Evolutionary conservation across 2,888 invertebrate genomes (phyloP).

Genomic region (Chloroclysta siterata): DNA sequence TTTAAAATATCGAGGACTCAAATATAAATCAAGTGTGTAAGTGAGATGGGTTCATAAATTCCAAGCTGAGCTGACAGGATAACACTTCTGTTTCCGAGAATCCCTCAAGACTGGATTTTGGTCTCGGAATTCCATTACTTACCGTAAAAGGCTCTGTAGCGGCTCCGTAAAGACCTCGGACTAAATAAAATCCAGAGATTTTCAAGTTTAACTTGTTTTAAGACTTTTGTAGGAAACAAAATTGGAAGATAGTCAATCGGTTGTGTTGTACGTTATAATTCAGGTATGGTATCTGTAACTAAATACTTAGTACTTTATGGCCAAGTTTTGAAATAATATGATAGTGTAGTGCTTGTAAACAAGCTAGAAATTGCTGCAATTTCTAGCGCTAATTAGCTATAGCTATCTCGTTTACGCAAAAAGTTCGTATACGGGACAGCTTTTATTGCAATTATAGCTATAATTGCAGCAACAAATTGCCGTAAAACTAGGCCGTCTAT

Average conservation of each 20-base stretch:
- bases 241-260: conserved; percentile 10
- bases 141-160: conserved; percentile 48
- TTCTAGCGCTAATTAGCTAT: background rate
- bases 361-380: background rate
- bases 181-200: conserved; percentile 33
- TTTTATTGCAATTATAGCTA: background rate
- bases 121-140: conserved; percentile 52
- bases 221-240: conserved; percentile 13
- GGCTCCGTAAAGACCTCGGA: conserved; percentile 45
- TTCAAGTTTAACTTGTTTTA: conserved; percentile 31
- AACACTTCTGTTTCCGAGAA: conserved; percentile 56
- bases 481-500: background rate
- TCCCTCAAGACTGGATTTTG: conserved; percentile 56
- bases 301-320: too few species aligned
- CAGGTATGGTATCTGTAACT: background rate
- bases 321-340: background rate
- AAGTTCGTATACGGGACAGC: background rate
- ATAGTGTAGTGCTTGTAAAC: background rate
- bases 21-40: conserved; percentile 1
- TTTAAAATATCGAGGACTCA: background rate
- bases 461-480: background rate
- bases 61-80: conserved; percentile 32
- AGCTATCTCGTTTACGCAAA: background rate
- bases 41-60: conserved; percentile 20
- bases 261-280: background rate